Base-by-base conservation (phyloP, 2,113 vertebrate genomes). In the Pelvicachromis taeniatus region DNA sequence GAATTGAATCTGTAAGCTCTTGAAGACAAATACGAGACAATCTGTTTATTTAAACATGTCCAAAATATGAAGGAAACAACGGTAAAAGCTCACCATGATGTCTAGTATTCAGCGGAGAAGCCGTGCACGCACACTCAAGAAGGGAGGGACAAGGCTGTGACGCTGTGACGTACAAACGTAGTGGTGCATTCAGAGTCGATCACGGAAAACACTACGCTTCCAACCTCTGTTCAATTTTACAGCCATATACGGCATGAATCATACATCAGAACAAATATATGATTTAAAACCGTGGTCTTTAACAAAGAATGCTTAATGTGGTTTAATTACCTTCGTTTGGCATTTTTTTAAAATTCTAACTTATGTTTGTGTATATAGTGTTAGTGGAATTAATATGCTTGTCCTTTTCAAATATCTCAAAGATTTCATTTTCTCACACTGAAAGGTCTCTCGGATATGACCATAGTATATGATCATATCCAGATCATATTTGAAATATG, bases 11-110 rank as follows among this genome's bases (percentile, higher is more conserved):
- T 9, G 1, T 3, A 5, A 3, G 35, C 1, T 1, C 0, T 2
- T 10, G 1, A n/a, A 5, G 1, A 19, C 1, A 9, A 45, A 38
- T 4, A 31, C 1, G 4, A 10, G 0, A 1, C 3, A 48, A 13
- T 6, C 1, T 6, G 1, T 1, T 1, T 1, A 0, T 11, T 61
- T 29, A 13, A 12, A 3, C 1, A 1, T 3, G 3, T 1, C 38
- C 2, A 26, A 16, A n/a, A 50, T 1, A 7, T 1, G 1, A 4
- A 31, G 0, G 45, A 54, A 53, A 83, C 33, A 17, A 7, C 1
- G 1, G 38, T 10, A 13, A 4, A 85, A 75, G 3, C 95, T 93
- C 86, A 96, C 96, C 96, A 96, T 96, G 93, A 91, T 93, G 93
- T 78, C 81, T 88, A 54, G 17, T 61, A 38, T 53, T 90, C 77